Conservation (phyloP, 2,797 vertebrate genomes). For the Malacoctenus gilli region DNA sequence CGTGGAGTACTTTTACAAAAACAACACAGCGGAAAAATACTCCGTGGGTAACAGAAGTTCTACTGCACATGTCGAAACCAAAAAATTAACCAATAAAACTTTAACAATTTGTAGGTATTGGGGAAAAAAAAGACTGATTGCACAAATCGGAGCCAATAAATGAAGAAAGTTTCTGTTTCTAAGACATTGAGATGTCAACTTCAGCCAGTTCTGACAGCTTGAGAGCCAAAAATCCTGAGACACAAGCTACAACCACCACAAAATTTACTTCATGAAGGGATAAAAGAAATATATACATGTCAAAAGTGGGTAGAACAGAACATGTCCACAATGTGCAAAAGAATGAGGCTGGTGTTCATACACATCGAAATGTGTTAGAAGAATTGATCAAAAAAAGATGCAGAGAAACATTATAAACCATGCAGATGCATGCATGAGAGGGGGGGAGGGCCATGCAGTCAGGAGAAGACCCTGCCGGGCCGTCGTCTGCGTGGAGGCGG, state of each 20-base stretch:
- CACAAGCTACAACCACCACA: constrained; percentile 35
- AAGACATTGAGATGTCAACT: constrained; percentile 1
- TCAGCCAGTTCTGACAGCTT: background rate
- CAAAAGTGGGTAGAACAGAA: constrained; percentile 51
- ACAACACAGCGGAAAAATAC: too few relatives aligned
- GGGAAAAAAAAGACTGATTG: too few relatives aligned
- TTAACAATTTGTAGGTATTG: too few relatives aligned
- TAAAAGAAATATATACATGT: constrained; percentile 45
- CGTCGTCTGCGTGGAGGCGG: constrained; percentile 64
- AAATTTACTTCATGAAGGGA: constrained; percentile 25
- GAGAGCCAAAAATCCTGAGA: constrained; percentile 26
- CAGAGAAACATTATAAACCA: constrained; percentile 63
- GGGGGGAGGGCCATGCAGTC: constrained; percentile 74
- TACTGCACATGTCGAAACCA: too few relatives aligned
- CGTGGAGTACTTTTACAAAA: too few relatives aligned
- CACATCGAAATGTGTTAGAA: constrained; percentile 59
- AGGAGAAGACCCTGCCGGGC: constrained; percentile 62
- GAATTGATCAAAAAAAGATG: constrained; percentile 53
- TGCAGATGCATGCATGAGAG: constrained; percentile 77
- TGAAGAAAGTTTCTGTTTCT: constrained; percentile 7
- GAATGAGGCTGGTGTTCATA: constrained; percentile 52
- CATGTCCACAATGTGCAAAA: constrained; percentile 62
- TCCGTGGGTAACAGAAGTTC: too few relatives aligned
- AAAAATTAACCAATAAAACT: too few relatives aligned
- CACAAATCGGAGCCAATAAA: too few relatives aligned